Base-by-base conservation (phyloP, 2,113 vertebrate genomes). In the Onychorhynchus coronatus region DNA sequence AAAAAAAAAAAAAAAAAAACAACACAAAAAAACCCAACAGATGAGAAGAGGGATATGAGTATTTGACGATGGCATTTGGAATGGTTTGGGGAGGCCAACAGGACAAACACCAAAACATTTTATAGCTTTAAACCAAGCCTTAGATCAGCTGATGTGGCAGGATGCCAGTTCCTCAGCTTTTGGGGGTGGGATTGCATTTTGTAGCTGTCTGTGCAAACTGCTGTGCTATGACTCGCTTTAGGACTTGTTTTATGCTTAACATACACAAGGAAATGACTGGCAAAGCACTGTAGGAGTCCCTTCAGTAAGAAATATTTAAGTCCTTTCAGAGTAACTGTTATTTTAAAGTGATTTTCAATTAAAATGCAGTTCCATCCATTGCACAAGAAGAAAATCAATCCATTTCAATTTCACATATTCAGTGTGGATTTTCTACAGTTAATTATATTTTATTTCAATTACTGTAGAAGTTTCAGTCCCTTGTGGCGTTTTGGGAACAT, bases 281-380 rank as follows among this genome's bases (percentile, higher is more conserved):
- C 52, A 92, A 39, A 55, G 25, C 39, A 33, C 50, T 73, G 14
- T 18, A 79, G 62, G 76, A 75, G 68, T 39, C 47, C 44, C 53
- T 87, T 63, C 55, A 80, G 78, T 88, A 59, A 70, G 83, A 83
- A 75, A 84, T 2, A 67, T 27, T 44, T 31, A 50, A 65, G 37
- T 62, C 47, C 52, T 90, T 88, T 75, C 88, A 81, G n/a, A 55
- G 44, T 66, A 82, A 41, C 82, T 80, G 37, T 33, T 84, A 65
- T 50, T 94, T 76, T 75, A 33, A 93, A 79, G 81, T 31, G 65
- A 47, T 55, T 94, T 93, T 85, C 88, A 80, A 16, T 91, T 94
- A 58, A 82, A 80, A 25, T 87, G 90, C 41, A 72, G 27, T 86
- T 92, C 39, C 65, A 88, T 71, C 76, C 68, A 47, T 41, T 94